Conservation (phyloP, 1,140 invertebrate genomes). For the Brachionus angularis region DNA sequence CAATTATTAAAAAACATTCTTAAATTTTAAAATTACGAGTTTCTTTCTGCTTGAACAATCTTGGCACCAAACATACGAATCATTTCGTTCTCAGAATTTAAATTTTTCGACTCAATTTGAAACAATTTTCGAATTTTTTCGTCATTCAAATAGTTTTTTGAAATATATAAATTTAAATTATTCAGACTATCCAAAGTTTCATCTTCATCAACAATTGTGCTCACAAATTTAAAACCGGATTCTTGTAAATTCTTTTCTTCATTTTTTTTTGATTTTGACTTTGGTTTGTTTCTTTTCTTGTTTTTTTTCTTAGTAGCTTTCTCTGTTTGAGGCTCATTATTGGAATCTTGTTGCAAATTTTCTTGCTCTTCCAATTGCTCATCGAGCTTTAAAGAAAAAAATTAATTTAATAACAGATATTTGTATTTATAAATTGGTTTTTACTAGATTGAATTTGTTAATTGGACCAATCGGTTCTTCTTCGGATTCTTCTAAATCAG, state of each 20-base stretch:
- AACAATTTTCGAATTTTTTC: background rate
- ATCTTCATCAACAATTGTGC: slow-evolving; percentile 12
- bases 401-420: background rate
- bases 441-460: slow-evolving; percentile 39
- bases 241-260: background rate
- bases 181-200: slow-evolving; percentile 5
- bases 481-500: slow-evolving; percentile 16
- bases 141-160: background rate
- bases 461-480: slow-evolving; percentile 24
- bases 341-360: background rate
- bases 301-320: background rate
- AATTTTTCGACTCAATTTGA: slow-evolving; percentile 60
- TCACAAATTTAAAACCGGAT: slow-evolving; percentile 3
- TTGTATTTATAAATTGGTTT: background rate
- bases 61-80: slow-evolving; percentile 77
- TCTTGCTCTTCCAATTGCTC: background rate
- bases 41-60: slow-evolving; percentile 67
- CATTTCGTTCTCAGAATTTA: slow-evolving; percentile 78
- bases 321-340: slow-evolving; percentile 3
- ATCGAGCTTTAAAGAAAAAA: background rate
- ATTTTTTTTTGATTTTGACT: slow-evolving; percentile 20
- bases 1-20: background rate
- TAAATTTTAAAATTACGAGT: slow-evolving; percentile 48
- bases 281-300: slow-evolving; percentile 18
- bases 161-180: background rate